Evolutionary conservation across 2,888 invertebrate genomes (phyloP).

Genomic region (Atethmia centrago): DNA sequence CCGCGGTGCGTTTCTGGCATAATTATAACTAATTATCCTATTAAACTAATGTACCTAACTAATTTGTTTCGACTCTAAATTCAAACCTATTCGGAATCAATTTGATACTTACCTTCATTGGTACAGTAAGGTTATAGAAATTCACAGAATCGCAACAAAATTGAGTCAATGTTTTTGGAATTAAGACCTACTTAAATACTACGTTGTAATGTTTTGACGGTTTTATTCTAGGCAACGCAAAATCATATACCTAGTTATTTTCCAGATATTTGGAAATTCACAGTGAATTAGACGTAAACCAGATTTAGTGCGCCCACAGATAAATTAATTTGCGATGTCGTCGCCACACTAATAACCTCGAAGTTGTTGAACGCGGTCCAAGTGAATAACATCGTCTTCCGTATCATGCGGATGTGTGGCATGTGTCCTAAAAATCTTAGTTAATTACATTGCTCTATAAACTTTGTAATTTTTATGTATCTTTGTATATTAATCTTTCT

Average conservation of each 20-base stretch:
- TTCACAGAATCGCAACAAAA: not conserved
- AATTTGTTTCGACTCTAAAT: constrained; percentile 2
- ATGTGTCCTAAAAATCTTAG: constrained; percentile 76
- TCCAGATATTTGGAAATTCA: constrained; percentile 61
- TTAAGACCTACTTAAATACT: not conserved
- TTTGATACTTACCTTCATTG: not conserved
- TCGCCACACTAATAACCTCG: constrained; percentile 79
- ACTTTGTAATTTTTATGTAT: constrained; percentile 27
- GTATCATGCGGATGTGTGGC: constrained; percentile 80
- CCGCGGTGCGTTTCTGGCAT: not conserved
- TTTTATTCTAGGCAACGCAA: constrained; percentile 17
- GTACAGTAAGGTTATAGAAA: not conserved
- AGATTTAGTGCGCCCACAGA: constrained; percentile 68
- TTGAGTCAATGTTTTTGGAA: not conserved
- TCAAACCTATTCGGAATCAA: not conserved
- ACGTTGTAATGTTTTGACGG: constrained; percentile 18
- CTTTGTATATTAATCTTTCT: constrained; percentile 15
- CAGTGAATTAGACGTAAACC: constrained; percentile 69
- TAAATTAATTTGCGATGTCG: constrained; percentile 78
- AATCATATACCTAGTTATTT: constrained; percentile 25
- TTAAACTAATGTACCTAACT: not conserved
- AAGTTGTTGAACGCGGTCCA: constrained; percentile 85
- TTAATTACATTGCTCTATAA: constrained; percentile 63
- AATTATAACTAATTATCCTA: not conserved
- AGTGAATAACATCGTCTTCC: constrained; percentile 84